Conservation (phyloP, 2,797 vertebrate genomes). For the Cyclopterus lumpus region DNA sequence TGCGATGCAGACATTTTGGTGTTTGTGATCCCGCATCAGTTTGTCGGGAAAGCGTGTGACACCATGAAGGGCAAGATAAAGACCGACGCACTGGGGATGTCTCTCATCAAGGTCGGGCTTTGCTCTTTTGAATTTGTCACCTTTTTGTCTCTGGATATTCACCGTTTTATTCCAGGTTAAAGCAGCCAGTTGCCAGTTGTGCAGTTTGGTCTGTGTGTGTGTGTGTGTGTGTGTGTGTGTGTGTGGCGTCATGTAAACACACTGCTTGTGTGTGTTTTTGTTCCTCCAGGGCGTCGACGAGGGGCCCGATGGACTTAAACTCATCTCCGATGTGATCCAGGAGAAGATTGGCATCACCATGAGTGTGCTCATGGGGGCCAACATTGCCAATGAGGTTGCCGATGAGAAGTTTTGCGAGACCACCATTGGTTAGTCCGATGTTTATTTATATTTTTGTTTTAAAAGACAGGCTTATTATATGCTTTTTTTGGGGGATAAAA, state of each 20-base stretch:
- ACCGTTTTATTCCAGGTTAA: neutral
- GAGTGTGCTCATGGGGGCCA: slow-evolving; percentile 96
- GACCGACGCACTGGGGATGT: slow-evolving; percentile 88
- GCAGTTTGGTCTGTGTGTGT: neutral
- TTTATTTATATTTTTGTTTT: neutral
- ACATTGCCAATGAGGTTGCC: slow-evolving; percentile 97
- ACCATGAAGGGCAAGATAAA: slow-evolving; percentile 92
- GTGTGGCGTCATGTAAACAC: neutral
- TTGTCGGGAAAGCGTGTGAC: slow-evolving; percentile 90
- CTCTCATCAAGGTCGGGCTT: slow-evolving; percentile 92
- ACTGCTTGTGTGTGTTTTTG: slow-evolving; percentile 10
- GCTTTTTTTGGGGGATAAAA: neutral
- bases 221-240: neutral
- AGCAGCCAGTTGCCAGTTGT: neutral
- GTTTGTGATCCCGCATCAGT: slow-evolving; percentile 98
- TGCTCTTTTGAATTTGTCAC: neutral
- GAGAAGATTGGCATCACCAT: slow-evolving; percentile 91
- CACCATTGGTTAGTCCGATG: slow-evolving; percentile 90
- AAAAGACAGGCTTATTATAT: neutral
- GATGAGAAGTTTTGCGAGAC: slow-evolving; percentile 98
- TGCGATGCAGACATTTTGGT: slow-evolving; percentile 89
- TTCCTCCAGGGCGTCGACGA: slow-evolving; percentile 90
- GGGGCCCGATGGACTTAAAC: slow-evolving; percentile 92
- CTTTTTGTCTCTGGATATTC: neutral
- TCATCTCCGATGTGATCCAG: slow-evolving; percentile 95